Base-by-base conservation (phyloP, 2,113 vertebrate genomes). In the Menura novaehollandiae region DNA sequence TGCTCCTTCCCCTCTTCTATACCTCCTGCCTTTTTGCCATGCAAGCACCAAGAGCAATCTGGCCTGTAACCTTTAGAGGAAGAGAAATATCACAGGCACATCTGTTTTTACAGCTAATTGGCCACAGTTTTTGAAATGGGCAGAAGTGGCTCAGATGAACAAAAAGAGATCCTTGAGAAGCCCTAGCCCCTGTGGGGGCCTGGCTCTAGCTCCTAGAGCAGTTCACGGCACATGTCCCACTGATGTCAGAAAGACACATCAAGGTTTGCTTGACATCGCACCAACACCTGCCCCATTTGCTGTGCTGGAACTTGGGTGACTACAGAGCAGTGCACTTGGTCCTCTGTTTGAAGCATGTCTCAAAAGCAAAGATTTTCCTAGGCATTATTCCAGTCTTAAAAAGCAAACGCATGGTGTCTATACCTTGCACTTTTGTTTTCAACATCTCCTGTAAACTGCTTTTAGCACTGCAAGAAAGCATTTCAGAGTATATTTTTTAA, bases 71-170 rank as follows among this genome's bases (percentile, higher is more conserved):
- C 67, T 96, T 95, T 78, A 93, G 69, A 95, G 81, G 88, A 94
- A 92, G 85, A 96, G 85, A 80, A 94, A 75, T 91, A 97, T 91
- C 89, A 95, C 67, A 96, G 84, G 59, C 67, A 85, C 91, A 95
- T 86, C 91, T 96, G 91, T 26, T 95, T 95, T 93, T 67, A 90
- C 74, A 91, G 85, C 47, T 85, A 91, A 94, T 77, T 91, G 18
- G 71, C 74, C 47, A 62, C 62, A 44, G 55, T 77, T 92, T 97
- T 83, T 95, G 32, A 94, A 95, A 95, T 14, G 71, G 84, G 63
- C 78, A 95, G 81, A 91, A 95, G 71, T 56, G 66, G 41, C 47
- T 82, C n/a, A 88, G 47, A 94, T 79, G 74, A 91, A 94, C 59
- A 75, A 85, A 89, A 89, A 82, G 41, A 84, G 81, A 89, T 64